A percentile compares a stretch with the other conserved stretches of the same genome.
Evolutionary conservation across 2,797 vertebrate genomes (phyloP).

Genomic region (Chiroxiphia lanceolata): DNA sequence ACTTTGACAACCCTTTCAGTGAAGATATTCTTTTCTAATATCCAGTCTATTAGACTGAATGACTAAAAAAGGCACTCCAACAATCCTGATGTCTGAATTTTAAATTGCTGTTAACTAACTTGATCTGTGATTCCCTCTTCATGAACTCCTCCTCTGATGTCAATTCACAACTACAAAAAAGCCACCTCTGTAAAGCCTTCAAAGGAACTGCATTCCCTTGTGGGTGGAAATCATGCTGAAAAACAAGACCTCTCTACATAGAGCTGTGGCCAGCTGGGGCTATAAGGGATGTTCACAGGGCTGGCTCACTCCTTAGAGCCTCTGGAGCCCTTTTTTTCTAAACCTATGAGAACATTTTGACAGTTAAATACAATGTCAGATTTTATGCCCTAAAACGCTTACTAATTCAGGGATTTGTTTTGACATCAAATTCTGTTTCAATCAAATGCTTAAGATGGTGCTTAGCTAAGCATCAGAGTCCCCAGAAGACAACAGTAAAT

Average conservation of each 20-base stretch:
- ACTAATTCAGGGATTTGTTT: not conserved
- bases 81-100: not conserved
- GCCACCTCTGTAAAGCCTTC: not conserved
- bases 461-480: not conserved
- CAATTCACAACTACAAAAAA: not conserved
- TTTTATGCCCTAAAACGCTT: not conserved
- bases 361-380: not conserved
- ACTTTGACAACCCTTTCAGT: not conserved
- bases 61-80: not conserved
- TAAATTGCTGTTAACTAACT: not conserved
- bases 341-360: not conserved
- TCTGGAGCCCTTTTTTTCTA: not conserved
- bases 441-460: not conserved
- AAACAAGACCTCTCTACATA: not conserved
- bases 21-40: not conserved
- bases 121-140: not conserved
- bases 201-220: not conserved
- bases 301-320: not conserved
- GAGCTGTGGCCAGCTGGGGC: not conserved
- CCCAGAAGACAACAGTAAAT: not conserved
- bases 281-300: not conserved
- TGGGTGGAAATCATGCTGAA: not conserved
- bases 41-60: not conserved
- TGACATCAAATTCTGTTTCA: not conserved
- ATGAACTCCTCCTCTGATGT: not conserved